These are phyloP conservation scores for Aromia moschata DNA, from an alignment of 2,888 invertebrate genomes.

Conservation along the genomic window DNA sequence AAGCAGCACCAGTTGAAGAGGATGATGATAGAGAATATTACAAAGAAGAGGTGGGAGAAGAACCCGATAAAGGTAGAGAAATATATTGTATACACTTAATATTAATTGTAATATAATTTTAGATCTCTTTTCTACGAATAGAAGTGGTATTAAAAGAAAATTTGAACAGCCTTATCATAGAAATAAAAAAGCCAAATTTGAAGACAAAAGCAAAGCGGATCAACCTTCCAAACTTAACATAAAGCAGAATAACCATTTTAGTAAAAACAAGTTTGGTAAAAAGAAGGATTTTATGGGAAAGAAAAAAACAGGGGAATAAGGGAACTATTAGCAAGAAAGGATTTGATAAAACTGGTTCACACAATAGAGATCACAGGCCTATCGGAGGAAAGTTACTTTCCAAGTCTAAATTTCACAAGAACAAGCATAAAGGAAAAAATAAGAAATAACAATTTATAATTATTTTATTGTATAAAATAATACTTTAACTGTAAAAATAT, in stretches of 20 bases:
- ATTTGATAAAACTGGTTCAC: constrained; percentile 52
- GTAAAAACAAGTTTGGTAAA: constrained; percentile 21
- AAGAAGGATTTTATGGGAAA: constrained; percentile 22
- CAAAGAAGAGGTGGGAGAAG: constrained; percentile 86
- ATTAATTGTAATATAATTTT: constrained; percentile 21
- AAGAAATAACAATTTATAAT: constrained; percentile 17
- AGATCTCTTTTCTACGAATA: constrained; percentile 50
- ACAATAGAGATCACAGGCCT: constrained; percentile 53
- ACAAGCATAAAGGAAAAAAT: constrained; percentile 23
- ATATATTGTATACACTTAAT: constrained; percentile 9
- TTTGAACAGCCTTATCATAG: constrained; percentile 39
- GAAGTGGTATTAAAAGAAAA: constrained; percentile 40
- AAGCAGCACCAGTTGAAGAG: constrained; percentile 62
- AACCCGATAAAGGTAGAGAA: constrained; percentile 80
- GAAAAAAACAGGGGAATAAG: too few species aligned
- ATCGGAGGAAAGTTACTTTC: constrained; percentile 49
- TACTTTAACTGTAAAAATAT: constrained; percentile 2
- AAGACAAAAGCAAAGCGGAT: constrained; percentile 19
- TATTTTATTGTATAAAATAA: constrained; percentile 19
- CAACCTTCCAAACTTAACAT: neutral
- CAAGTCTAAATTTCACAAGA: constrained; percentile 14
- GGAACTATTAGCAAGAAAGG: too few species aligned
- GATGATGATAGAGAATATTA: constrained; percentile 87
- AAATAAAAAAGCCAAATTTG: constrained; percentile 49
- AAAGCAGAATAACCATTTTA: constrained; percentile 12